phyloP scores from a whole-genome alignment of 2,888 invertebrate genomes.

The Hyposoter dolosus region DNA sequence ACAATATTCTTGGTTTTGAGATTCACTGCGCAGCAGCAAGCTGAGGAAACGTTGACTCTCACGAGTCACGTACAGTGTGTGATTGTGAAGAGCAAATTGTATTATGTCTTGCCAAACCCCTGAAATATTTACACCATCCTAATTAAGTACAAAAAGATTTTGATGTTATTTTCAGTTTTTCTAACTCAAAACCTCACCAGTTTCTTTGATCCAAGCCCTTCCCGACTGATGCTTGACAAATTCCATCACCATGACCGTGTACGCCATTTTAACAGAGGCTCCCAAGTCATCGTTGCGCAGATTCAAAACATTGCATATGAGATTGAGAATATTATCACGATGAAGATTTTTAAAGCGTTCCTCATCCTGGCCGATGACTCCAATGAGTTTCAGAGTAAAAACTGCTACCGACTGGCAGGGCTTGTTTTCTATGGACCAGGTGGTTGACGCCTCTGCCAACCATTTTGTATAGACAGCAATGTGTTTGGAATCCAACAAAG shows the following conservation, averaged over 20 bases:
- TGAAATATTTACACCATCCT: constrained; percentile 11
- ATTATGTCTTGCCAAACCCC: constrained; percentile 89
- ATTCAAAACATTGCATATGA: constrained; percentile 81
- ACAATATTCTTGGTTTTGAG: constrained; percentile 83
- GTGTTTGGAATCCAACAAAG: constrained; percentile 65
- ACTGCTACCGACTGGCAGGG: constrained; percentile 86
- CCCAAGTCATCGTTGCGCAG: constrained; percentile 83
- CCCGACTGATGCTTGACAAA: constrained; percentile 88
- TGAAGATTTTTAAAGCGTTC: constrained; percentile 87
- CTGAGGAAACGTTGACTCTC: constrained; percentile 89
- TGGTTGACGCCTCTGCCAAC: constrained; percentile 77
- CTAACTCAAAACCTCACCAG: constrained; percentile 72
- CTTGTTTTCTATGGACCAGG: constrained; percentile 75
- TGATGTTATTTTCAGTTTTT: not conserved
- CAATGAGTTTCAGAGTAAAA: constrained; percentile 88
- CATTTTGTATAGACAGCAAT: constrained; percentile 76
- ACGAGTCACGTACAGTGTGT: constrained; percentile 90
- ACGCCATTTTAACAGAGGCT: constrained; percentile 89
- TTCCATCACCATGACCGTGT: constrained; percentile 88
- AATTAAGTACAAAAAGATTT: not conserved
- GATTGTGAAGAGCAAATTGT: constrained; percentile 87
- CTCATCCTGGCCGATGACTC: constrained; percentile 87
- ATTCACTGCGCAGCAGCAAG: constrained; percentile 76
- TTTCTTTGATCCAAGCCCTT: constrained; percentile 87
- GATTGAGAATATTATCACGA: constrained; percentile 83